Conservation (phyloP, 1,140 invertebrate species). For the Ips typographus region DNA sequence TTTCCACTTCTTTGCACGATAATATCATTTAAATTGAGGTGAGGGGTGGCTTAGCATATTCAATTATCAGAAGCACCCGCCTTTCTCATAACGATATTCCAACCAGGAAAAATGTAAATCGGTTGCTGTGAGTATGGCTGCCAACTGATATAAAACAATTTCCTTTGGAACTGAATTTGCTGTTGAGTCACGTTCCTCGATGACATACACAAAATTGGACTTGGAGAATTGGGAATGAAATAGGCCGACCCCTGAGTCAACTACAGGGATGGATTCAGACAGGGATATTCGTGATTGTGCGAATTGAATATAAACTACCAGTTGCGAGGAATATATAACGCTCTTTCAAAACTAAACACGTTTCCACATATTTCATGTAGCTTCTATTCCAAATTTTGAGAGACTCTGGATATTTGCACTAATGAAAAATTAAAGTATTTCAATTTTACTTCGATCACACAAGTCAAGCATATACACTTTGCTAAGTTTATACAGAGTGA, state of each 20-base stretch:
- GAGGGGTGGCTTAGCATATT: background rate
- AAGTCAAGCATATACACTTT: too few species aligned
- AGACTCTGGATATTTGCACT: too few species aligned
- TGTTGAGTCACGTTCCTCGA: constrained; percentile 44
- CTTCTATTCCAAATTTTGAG: too few species aligned
- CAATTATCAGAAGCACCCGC: constrained; percentile 12
- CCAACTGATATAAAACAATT: constrained; percentile 42
- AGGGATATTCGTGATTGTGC: background rate
- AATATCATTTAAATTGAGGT: too few species aligned
- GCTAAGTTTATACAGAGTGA: too few species aligned
- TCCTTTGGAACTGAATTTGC: constrained; percentile 36
- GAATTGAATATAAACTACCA: too few species aligned
- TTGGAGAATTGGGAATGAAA: constrained; percentile 40
- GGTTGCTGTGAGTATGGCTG: constrained; percentile 36
- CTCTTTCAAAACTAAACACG: too few species aligned
- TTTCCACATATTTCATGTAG: too few species aligned
- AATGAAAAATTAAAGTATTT: too few species aligned
- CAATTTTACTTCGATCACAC: too few species aligned
- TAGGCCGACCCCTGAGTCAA: constrained; percentile 27
- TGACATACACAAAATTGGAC: constrained; percentile 45
- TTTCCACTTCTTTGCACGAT: background rate
- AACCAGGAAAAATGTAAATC: constrained; percentile 39
- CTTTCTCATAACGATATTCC: constrained; percentile 24
- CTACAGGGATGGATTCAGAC: constrained; percentile 9
- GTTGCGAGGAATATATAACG: too few species aligned